Evolutionary conservation across 2,888 invertebrate genomes (phyloP).

Genomic region (Oscheius sp.): DNA sequence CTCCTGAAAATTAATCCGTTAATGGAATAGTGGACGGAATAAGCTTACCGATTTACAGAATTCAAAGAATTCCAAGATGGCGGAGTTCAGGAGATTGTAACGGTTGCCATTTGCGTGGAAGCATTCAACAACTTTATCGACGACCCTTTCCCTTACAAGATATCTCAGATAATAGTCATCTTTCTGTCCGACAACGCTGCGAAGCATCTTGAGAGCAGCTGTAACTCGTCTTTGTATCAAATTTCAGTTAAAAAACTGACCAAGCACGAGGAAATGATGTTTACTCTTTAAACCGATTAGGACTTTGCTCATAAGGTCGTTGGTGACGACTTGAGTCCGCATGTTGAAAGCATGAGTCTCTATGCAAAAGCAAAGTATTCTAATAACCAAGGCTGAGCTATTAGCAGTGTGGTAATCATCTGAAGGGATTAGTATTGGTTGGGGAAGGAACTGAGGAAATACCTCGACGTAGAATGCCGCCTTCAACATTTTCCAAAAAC

Average conservation of each 20-base stretch:
- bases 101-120: constrained; percentile 95
- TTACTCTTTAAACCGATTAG: constrained; percentile 76
- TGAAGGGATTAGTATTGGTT: constrained; percentile 44
- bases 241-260: constrained; percentile 71
- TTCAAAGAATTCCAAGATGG: constrained; percentile 98
- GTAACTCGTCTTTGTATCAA: neutral
- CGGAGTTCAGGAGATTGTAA: constrained; percentile 97
- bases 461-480: constrained; percentile 55
- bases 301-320: constrained; percentile 92
- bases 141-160: constrained; percentile 90
- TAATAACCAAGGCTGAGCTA: constrained; percentile 89
- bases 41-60: constrained; percentile 78
- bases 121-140: constrained; percentile 85
- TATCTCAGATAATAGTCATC: constrained; percentile 98
- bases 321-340: constrained; percentile 94
- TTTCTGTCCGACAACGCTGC: constrained; percentile 94
- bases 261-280: constrained; percentile 85
- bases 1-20: constrained; percentile 70
- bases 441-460: neutral
- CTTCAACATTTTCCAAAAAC: constrained; percentile 84
- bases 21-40: too few relatives aligned
- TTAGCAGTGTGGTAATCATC: constrained; percentile 97
- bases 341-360: constrained; percentile 86
- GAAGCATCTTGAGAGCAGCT: constrained; percentile 92
- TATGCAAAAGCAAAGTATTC: constrained; percentile 95